Evolutionary conservation across 2,888 invertebrate species (phyloP), one percentile per base, ranked within the genome.

Genomic region (Sminthurides aquaticus): DNA sequence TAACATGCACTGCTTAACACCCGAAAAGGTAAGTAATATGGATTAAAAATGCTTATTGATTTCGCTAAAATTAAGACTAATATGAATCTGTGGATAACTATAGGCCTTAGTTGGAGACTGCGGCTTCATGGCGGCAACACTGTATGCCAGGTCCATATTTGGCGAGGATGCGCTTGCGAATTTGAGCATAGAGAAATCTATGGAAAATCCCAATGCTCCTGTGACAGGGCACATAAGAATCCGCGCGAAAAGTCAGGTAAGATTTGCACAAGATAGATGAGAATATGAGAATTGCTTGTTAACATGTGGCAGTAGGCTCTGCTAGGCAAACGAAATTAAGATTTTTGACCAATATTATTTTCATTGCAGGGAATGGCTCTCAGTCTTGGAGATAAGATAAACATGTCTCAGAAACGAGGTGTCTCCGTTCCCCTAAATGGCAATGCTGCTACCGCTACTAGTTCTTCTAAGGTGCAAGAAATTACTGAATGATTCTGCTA

Each of bases 161-260:
- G 99, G 99, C 15, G 99, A 99, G 80, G 97, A 99, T 80, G 99
- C 98, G 2, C 83, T 99, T 75, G 98, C 98, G 69, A 99, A 99
- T 85, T 85, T 99, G 76, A 97, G 96, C 80, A 94, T 99, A 76
- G 99, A 99, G 82, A 93, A 92, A 76, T 89, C 91, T 34, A 85
- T 93, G 70, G 90, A 91, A 80, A 91, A 90, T 77, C 85, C 87
- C 15, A 86, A 87, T 76, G 88, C 92, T 52, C 87, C 95, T 61
- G 97, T 99, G 20, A 89, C 89, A 20, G 99, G 99, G 0, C 98
- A 99, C 79, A 96, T 99, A 78, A 84, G 99, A 74, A 98, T 99
- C 75, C 84, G 99, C 70, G 98, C 99, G 67, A 99, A 99, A 83
- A 97, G 94, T 78, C 98, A 98, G 87, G 92, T 91, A 79, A 76